phyloP scores from a whole-genome alignment of 2,797 vertebrate genomes.

The Borostomias antarcticus region DNA sequence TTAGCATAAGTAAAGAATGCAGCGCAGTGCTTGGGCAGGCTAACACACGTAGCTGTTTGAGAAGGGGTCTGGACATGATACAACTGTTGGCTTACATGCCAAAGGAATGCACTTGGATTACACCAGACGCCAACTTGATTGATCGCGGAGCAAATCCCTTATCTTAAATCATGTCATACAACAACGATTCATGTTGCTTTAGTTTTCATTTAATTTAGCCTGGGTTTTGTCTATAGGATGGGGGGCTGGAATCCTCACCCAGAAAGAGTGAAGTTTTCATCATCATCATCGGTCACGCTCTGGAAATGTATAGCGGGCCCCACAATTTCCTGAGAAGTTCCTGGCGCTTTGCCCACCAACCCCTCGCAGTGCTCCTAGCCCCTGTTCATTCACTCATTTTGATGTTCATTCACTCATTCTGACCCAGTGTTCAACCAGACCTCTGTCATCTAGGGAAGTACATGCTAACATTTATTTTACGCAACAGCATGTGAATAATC shows the following conservation, averaged over 20 bases:
- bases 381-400: background rate
- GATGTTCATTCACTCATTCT: background rate
- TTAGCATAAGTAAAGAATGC: conserved; percentile 28
- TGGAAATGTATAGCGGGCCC: background rate
- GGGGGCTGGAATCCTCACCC: conserved; percentile 39
- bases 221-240: conserved; percentile 28
- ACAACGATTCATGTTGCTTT: conserved; percentile 36
- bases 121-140: conserved; percentile 62
- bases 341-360: background rate
- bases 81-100: conserved; percentile 70
- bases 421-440: background rate
- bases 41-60: conserved; percentile 47
- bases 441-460: background rate
- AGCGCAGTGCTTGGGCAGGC: conserved; percentile 29
- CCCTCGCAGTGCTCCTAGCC: background rate
- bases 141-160: conserved; percentile 52
- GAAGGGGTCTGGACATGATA: conserved; percentile 59
- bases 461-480: background rate
- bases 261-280: conserved; percentile 20
- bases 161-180: conserved; percentile 63
- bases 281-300: background rate
- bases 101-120: conserved; percentile 68
- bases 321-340: background rate
- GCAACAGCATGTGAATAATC: background rate
- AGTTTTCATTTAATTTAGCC: conserved; percentile 70